Base-by-base conservation (phyloP, 2,797 vertebrate species). In the Fistularia commersonii region DNA sequence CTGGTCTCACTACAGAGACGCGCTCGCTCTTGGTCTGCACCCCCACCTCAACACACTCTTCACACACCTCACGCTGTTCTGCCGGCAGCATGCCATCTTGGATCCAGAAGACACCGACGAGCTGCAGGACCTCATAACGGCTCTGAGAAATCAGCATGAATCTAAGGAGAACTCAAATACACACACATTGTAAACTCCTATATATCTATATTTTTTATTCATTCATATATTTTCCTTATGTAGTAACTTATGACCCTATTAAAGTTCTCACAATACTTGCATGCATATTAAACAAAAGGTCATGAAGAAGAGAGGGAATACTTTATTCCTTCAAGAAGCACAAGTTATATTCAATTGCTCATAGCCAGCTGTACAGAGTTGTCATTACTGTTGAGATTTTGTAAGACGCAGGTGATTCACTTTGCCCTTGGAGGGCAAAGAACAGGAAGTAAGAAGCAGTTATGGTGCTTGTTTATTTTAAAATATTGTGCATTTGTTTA, bases 1-100 rank as follows among this genome's bases (percentile, higher is more conserved):
- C 72, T 90, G 86, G 64, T 85, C 72, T 35, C 92, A 93, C 82
- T 93, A 92, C 80, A 76, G 77, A 41, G 87, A 92, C 13, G 76
- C 86, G 0, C 84, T 91, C 0, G 79, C 76, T 0, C 50, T 92
- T 57, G 89, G 90, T 13, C 77, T 93, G 61, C 90, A 93, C 49
- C 88, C 91, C 0, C 90, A 93, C 63, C 91, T 93, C 52, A 93
- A 93, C 82, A 92, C 91, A 0, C 80, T 93, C 45, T 92, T 92
- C 74, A 72, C 60, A 33, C 92, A 93, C 79, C 82, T 93, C 57
- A 87, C 83, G 1, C 78, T 85, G 41, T 93, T 93, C 81, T 89
- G 89, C 58, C 83, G 63, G 59, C 87, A 88, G 64, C 90, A 93
- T 23, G 58, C 72, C 8, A 83, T 93, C 67, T 73, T 93, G 70